These are phyloP conservation scores for Tokudaia tokunoshimensis DNA, from an alignment of 2,797 vertebrate species.

Conservation along the genomic window DNA sequence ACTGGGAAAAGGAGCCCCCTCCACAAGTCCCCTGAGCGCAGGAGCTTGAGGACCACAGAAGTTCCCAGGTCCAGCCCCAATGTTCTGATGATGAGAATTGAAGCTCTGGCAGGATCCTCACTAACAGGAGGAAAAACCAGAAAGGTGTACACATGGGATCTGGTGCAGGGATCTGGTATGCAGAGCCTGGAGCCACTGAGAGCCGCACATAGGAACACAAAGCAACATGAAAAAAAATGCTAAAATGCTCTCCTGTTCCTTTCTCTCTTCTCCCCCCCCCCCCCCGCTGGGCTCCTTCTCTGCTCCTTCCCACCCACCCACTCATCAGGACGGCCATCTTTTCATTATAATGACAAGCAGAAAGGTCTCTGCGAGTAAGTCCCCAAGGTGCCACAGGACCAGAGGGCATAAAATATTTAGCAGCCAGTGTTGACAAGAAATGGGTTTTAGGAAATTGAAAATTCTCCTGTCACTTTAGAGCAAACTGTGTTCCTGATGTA, in stretches of 20 bases:
- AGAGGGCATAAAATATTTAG: conserved; percentile 95
- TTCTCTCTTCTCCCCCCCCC: not conserved
- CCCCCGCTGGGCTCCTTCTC: not conserved
- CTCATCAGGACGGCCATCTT: conserved; percentile 87
- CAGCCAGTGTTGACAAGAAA: conserved; percentile 93
- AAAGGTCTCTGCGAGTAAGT: conserved; percentile 90
- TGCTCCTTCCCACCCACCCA: conserved; percentile 27
- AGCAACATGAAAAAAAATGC: not conserved
- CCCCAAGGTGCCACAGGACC: conserved; percentile 89
- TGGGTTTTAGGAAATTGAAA: conserved; percentile 94
- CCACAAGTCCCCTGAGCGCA: not conserved
- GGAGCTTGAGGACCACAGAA: not conserved
- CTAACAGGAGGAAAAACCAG: not conserved
- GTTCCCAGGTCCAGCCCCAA: not conserved
- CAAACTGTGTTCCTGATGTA: conserved; percentile 90
- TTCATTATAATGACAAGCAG: conserved; percentile 89
- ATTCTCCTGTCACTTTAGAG: conserved; percentile 90
- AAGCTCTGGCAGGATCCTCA: fast-evolving
- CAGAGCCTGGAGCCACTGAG: not conserved
- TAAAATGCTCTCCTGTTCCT: not conserved
- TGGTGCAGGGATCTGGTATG: not conserved
- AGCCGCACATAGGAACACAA: fast-evolving
- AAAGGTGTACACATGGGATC: not conserved
- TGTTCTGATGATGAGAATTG: not conserved
- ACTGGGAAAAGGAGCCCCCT: not conserved